Evolutionary conservation across 2,113 vertebrate genomes (phyloP), one percentile per base, ranked within the genome.

Genomic region (Amphiprion ocellaris): DNA sequence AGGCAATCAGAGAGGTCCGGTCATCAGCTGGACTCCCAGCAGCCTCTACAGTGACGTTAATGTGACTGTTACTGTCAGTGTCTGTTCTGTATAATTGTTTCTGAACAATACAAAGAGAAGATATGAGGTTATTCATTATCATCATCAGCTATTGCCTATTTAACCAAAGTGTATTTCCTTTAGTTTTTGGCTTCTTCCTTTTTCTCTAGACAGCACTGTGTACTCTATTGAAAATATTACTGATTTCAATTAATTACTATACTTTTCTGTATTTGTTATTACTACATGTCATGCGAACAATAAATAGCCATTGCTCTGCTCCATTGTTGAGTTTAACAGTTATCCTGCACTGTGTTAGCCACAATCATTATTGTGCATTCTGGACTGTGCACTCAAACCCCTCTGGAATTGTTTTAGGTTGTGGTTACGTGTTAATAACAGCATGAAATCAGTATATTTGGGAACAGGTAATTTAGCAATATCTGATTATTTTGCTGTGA

Each of bases 111-210:
- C 46, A 50, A 69, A 52, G 23, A 7, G 30, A 46, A 52, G 46
- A 9, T 19, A 17, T 58, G 68, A 65, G 19, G 2, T 66, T 17
- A 71, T 71, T 58, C 56, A 59, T 58, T 73, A 3, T 26, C 26
- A 26, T 47, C 54, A 73, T 33, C 47, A 67, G 62, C 4, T 50
- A 1, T 1, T 68, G 55, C 37, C 46, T 64, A 58, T 8, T 10
- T 37, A 24, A 62, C 56, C 49, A 37, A 60, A 73, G n/a, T 53
- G 10, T 4, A 66, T 23, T 39, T 24, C 41, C 58, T n/a, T 4
- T 53, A 14, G 23, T 59, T 33, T 60, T n/a, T 74, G 60, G 50
- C 62, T 62, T 49, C 39, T 50, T 15, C 21, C 4, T 10, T 11
- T 58, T 30, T 65, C 21, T 52, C 28, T n/a, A 33, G 5, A 33